Percentiles rank a stretch among this genome's conserved stretches.
These are phyloP conservation scores for Xerus inauris DNA, from an alignment of 2,113 vertebrate species.

Conservation along the genomic window DNA sequence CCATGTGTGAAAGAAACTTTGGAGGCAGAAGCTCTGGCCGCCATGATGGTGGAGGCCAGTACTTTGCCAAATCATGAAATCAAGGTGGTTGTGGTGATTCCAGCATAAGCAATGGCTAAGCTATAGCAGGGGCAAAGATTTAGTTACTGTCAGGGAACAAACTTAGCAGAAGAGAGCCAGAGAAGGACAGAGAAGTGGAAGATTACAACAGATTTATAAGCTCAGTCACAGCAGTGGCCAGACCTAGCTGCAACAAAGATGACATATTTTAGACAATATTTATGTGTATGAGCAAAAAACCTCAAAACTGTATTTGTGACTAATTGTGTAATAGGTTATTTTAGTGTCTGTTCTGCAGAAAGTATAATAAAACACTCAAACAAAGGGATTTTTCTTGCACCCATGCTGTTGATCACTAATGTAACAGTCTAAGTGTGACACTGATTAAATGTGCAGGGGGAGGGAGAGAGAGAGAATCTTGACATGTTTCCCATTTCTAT, in stretches of 20 bases:
- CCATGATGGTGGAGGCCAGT: not conserved
- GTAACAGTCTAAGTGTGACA: not conserved
- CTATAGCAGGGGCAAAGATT: slow-evolving; percentile 87
- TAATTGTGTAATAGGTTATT: not conserved
- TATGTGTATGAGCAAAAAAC: not conserved
- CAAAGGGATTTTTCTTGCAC: not conserved
- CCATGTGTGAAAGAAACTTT: not conserved
- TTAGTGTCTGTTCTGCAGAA: not conserved
- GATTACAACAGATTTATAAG: not conserved
- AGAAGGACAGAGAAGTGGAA: slow-evolving; percentile 62
- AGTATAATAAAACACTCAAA: not conserved
- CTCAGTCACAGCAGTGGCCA: not conserved
- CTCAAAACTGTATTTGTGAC: not conserved
- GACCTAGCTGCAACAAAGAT: not conserved
- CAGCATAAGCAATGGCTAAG: slow-evolving; percentile 84
- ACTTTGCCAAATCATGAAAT: slow-evolving; percentile 4
- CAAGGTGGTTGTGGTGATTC: slow-evolving; percentile 88
- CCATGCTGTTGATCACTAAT: not conserved
- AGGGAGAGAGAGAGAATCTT: not conserved
- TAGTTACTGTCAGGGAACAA: slow-evolving; percentile 85
- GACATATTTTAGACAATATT: not conserved
- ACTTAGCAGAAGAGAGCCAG: slow-evolving; percentile 92
- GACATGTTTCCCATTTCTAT: not conserved
- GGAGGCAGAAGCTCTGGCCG: not conserved
- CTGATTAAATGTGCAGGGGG: not conserved